Conservation (phyloP, 2,888 invertebrate species). For the Brachynemurus nebulosus region DNA sequence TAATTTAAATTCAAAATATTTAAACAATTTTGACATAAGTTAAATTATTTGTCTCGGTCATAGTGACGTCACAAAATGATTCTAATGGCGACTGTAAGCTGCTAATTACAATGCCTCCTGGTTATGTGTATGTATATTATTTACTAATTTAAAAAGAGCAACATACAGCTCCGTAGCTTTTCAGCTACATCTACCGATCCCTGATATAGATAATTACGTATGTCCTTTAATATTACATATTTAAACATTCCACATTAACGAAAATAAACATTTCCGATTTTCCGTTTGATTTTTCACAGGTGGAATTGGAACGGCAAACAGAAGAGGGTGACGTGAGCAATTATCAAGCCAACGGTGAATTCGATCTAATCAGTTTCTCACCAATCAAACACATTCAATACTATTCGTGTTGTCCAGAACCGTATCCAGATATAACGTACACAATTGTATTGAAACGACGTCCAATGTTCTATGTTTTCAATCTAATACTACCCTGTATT, state of each 20-base stretch:
- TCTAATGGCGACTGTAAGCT: too few relatives aligned
- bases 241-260: neutral
- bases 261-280: neutral
- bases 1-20: too few relatives aligned
- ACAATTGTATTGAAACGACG: slow-evolving; percentile 58
- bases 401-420: slow-evolving; percentile 70
- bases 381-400: slow-evolving; percentile 56
- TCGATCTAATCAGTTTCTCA: slow-evolving; percentile 65
- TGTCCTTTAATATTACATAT: too few relatives aligned
- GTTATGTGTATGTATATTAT: too few relatives aligned
- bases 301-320: slow-evolving; percentile 61
- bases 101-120: too few relatives aligned
- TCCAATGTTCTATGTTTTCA: slow-evolving; percentile 77
- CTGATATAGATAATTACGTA: too few relatives aligned
- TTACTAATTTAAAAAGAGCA: too few relatives aligned
- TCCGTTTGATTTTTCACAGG: slow-evolving; percentile 29
- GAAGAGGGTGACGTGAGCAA: slow-evolving; percentile 75
- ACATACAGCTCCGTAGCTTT: too few relatives aligned
- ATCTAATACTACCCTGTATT: slow-evolving; percentile 70
- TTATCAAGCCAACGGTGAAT: slow-evolving; percentile 86
- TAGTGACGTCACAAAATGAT: too few relatives aligned
- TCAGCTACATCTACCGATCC: too few relatives aligned
- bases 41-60: too few relatives aligned
- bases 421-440: slow-evolving; percentile 75
- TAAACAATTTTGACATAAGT: too few relatives aligned